Base-by-base conservation (phyloP, 2,797 vertebrate genomes). In the Peromyscus nudipes region DNA sequence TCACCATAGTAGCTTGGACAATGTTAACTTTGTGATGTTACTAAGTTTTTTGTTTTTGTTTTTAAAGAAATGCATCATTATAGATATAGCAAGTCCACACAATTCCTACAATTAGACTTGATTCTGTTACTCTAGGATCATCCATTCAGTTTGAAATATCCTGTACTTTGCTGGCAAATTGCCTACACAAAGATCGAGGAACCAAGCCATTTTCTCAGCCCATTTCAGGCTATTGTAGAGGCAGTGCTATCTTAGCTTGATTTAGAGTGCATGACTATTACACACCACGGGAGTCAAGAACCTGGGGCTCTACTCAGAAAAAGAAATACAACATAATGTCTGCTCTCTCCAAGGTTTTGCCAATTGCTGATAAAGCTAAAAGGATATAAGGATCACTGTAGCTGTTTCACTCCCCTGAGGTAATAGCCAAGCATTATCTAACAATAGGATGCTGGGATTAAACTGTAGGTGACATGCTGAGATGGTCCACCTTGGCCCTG, bases 311-410 rank as follows among this genome's bases (percentile, higher is more conserved):
- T 31, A 85, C 57, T 95, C n/a, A 49, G 81, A 93, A 92, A 94
- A 94, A 95, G 91, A 96, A 96, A 94, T 62, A 64, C 29, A 95
- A 76, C n/a, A 14, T 95, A 9, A 92, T 46, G n/a, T 29, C 62
- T 55, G 65, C 37, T 40, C 0, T 77, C 93, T 80, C 71, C 65
- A 92, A 93, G 92, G 31, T 79, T 96, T 80, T 96, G 87, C 40
- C 77, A 91, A 77, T 37, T 90, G 87, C 83, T 90, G 91, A 97
- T 96, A 65, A 82, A 71, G 19, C 57, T 96, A 91, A 97, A 77
- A 96, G 65, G 92, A 82, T 95, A n/a, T 83, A 93, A 97, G 96
- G 37, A 57, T 86, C 76, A 49, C 4, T 77, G 62, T 43, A 90
- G 93, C 49, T 83, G 75, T 92, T 96, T 87, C 62, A 75, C 25